phyloP scores from a whole-genome alignment of 1,140 invertebrate species.

The Drosophila arawakana region DNA sequence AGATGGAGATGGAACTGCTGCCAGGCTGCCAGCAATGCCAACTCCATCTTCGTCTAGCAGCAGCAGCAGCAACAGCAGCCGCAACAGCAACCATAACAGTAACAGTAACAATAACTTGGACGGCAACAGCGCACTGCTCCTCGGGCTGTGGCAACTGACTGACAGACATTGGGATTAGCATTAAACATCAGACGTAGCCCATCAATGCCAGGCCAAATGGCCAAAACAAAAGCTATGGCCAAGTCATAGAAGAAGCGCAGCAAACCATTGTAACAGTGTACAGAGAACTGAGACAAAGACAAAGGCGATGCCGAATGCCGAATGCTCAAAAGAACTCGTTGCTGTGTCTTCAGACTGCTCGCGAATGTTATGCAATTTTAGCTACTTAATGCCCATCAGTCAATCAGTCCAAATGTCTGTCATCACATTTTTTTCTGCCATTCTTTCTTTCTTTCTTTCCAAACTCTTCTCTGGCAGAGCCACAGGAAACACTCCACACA shows the following conservation, averaged over 20 bases:
- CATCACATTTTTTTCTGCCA: constrained; percentile 57
- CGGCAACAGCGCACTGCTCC: constrained; percentile 15
- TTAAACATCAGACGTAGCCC: constrained; percentile 56
- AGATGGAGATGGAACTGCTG: constrained; percentile 9
- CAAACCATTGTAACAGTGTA: neutral
- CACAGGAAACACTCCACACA: neutral
- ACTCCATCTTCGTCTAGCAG: constrained; percentile 68
- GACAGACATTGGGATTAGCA: constrained; percentile 76
- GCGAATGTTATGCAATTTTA: constrained; percentile 76
- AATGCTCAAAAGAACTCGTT: neutral
- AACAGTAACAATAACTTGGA: constrained; percentile 57
- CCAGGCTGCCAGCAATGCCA: constrained; percentile 53
- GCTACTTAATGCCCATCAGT: constrained; percentile 80
- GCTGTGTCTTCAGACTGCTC: neutral
- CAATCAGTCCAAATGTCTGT: constrained; percentile 74
- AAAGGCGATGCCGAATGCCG: constrained; percentile 20
- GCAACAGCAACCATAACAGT: constrained; percentile 39
- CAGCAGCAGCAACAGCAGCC: constrained; percentile 14
- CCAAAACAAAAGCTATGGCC: constrained; percentile 43
- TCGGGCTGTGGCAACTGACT: constrained; percentile 28
- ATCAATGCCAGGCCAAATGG: constrained; percentile 34
- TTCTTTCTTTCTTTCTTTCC: neutral
- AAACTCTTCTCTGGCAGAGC: neutral
- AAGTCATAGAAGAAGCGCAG: constrained; percentile 22
- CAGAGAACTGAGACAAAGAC: constrained; percentile 24